Percentiles rank a stretch among this genome's conserved stretches.
Evolutionary conservation across 2,888 invertebrate genomes (phyloP).

Genomic region (Ashinkailepas kermadecensis): DNA sequence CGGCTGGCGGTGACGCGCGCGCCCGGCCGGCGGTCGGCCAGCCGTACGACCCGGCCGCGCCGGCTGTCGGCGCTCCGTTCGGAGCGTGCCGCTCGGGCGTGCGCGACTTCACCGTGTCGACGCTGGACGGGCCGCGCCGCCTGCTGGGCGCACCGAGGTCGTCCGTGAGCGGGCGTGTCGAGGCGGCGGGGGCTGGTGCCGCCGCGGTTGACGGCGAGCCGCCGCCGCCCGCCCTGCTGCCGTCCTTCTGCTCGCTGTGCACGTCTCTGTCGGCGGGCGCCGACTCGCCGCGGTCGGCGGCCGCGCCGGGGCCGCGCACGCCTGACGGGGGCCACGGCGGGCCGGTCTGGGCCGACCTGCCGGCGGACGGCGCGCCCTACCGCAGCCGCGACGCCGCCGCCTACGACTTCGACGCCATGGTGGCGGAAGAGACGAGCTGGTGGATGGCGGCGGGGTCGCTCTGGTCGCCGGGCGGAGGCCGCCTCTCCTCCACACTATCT

Average conservation of each 20-base stretch:
- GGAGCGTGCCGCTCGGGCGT: too few species aligned
- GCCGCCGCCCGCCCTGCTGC: background rate
- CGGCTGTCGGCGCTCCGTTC: too few species aligned
- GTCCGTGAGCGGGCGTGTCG: too few species aligned
- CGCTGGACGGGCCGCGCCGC: too few species aligned
- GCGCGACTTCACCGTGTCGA: too few species aligned
- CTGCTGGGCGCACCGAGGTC: too few species aligned
- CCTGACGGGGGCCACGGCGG: constrained; percentile 24
- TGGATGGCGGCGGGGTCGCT: background rate
- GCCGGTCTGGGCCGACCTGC: background rate
- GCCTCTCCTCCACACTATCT: too few species aligned
- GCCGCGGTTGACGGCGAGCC: background rate
- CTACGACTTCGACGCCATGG: background rate
- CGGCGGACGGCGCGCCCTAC: background rate
- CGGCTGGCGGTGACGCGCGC: too few species aligned
- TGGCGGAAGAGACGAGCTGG: background rate
- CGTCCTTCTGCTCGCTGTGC: constrained; percentile 29
- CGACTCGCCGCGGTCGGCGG: constrained; percentile 10
- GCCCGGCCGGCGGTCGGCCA: too few species aligned
- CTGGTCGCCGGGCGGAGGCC: background rate
- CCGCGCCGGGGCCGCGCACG: constrained; percentile 26
- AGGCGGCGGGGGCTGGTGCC: background rate
- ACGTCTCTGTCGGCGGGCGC: constrained; percentile 29
- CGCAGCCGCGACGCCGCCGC: background rate
- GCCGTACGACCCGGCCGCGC: too few species aligned